Evolutionary conservation across 92 coral and sea anemone species (phyloP).

Genomic region (Epizoanthus rinbou): DNA sequence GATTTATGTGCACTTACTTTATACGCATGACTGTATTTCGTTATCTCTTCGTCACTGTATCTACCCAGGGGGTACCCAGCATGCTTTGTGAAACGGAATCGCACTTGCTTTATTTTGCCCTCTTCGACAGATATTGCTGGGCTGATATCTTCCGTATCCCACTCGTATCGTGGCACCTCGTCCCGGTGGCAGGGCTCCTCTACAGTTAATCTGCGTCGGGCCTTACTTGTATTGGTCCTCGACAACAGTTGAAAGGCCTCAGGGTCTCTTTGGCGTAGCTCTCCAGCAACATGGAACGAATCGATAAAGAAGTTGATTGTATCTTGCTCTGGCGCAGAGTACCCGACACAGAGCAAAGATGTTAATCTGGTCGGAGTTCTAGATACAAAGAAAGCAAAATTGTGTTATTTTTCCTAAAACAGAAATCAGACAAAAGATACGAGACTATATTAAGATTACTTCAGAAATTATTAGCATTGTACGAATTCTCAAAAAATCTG

Average conservation of each 20-base stretch:
- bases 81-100: slow-evolving; percentile 2
- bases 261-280: slow-evolving; percentile 29
- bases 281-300: slow-evolving; percentile 4
- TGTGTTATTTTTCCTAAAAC: too few species aligned
- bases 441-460: too few species aligned
- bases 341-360: neutral
- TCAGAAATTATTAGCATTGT: too few species aligned
- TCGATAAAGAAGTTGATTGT: slow-evolving; percentile 6
- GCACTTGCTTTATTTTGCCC: neutral
- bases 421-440: too few species aligned
- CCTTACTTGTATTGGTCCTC: slow-evolving; percentile 1
- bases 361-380: slow-evolving; percentile 2
- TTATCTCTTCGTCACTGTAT: neutral
- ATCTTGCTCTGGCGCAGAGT: slow-evolving; percentile 1
- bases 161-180: neutral
- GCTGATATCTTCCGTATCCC: slow-evolving; percentile 3
- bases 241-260: slow-evolving; percentile 35
- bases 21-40: neutral
- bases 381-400: too few species aligned
- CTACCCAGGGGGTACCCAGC: slow-evolving; percentile 7
- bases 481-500: too few species aligned
- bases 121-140: neutral
- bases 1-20: neutral
- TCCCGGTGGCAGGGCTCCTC: slow-evolving; percentile 26
- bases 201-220: slow-evolving; percentile 28